Percentiles rank a stretch among this genome's conserved stretches.
These are phyloP conservation scores for Aphodius granarius DNA, from an alignment of 2,888 invertebrate species.

Conservation along the genomic window DNA sequence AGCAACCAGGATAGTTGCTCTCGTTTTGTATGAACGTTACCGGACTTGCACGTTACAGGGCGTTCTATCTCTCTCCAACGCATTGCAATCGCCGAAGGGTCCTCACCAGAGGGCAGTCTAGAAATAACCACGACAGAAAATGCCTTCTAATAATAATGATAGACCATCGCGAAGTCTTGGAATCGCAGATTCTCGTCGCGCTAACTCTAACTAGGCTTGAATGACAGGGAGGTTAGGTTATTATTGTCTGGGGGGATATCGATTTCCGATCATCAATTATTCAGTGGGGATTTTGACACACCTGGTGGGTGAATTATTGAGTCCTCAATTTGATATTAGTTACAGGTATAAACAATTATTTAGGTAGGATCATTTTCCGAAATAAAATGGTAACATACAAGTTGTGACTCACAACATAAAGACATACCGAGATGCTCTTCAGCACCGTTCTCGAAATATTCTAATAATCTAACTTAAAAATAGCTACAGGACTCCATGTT, in stretches of 20 bases:
- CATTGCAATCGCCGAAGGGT: background rate
- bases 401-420: background rate
- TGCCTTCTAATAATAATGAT: constrained; percentile 48
- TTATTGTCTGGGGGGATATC: background rate
- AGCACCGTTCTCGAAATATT: background rate
- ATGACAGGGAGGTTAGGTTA: constrained; percentile 31
- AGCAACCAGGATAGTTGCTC: constrained; percentile 3
- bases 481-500: background rate
- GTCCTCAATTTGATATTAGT: background rate
- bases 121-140: constrained; percentile 54
- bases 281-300: background rate
- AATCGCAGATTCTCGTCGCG: background rate
- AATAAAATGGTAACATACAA: background rate
- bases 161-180: background rate
- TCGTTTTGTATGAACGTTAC: constrained; percentile 41
- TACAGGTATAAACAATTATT: too few relatives aligned
- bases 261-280: background rate
- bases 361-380: too few relatives aligned
- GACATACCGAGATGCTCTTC: background rate
- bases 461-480: background rate
- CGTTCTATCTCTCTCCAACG: background rate
- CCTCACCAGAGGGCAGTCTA: constrained; percentile 41
- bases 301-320: background rate
- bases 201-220: constrained; percentile 31
- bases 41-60: constrained; percentile 16